phyloP scores from a whole-genome alignment of 2,888 invertebrate genomes.

The Eucera pruinosa region DNA sequence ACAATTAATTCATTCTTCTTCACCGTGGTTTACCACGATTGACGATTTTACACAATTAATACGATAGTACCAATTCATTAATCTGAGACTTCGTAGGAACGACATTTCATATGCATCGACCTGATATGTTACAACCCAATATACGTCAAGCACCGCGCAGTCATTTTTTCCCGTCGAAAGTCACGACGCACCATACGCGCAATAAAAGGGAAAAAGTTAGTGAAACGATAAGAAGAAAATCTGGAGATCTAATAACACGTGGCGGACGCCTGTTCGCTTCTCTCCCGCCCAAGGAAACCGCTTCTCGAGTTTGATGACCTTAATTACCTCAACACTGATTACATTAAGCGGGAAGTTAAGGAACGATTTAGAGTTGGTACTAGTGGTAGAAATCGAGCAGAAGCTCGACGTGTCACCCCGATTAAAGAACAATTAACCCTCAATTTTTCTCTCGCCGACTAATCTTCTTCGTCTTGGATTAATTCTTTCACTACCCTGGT shows the following conservation, averaged over 20 bases:
- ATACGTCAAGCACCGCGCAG: not conserved
- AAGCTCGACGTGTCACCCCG: conserved; percentile 50
- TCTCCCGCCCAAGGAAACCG: conserved; percentile 66
- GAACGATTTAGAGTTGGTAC: conserved; percentile 77
- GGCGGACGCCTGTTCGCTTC: conserved; percentile 58
- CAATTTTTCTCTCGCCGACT: conserved; percentile 35
- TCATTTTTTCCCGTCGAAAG: not conserved
- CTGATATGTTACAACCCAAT: no score
- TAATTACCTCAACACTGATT: conserved; percentile 78
- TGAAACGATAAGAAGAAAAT: conserved; percentile 21
- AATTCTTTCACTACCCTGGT: not conserved
- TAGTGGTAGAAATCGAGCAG: conserved; percentile 56
- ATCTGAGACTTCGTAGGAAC: no score
- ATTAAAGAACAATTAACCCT: conserved; percentile 42
- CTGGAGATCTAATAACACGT: conserved; percentile 63
- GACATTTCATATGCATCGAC: no score
- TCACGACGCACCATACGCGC: not conserved
- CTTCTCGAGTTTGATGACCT: conserved; percentile 78
- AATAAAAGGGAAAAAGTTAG: conserved; percentile 21
- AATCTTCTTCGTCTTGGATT: not conserved
- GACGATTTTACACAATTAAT: no score
- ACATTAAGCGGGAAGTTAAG: conserved; percentile 77
- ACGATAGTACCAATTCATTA: no score
- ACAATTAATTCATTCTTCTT: no score
- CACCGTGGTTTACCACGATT: no score